A percentile compares a stretch with the other conserved stretches of the same genome.
Evolutionary conservation across 1,140 invertebrate genomes (phyloP).

Genomic region (Drosophila ironensis): DNA sequence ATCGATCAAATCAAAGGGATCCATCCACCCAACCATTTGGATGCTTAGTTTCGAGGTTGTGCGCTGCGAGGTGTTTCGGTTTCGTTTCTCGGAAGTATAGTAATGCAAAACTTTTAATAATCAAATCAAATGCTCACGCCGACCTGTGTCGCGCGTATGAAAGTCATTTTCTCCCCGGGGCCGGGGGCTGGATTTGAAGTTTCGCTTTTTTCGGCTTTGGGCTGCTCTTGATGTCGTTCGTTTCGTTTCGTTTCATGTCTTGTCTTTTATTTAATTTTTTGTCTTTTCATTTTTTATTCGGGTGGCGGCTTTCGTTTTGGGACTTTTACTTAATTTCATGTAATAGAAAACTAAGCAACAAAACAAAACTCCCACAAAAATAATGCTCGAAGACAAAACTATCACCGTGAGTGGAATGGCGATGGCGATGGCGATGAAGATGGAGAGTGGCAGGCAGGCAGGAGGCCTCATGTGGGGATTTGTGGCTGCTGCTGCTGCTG

Average conservation of each 20-base stretch:
- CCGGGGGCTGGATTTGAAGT: conserved; percentile 36
- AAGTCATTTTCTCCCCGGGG: conserved; percentile 54
- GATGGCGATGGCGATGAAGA: conserved; percentile 16
- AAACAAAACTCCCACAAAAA: conserved; percentile 61
- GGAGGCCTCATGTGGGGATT: conserved; percentile 6
- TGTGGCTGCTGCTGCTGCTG: neutral
- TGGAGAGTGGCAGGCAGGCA: conserved; percentile 11
- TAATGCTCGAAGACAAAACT: conserved; percentile 51
- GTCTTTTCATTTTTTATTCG: conserved; percentile 25
- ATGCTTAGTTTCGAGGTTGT: neutral
- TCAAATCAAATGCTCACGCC: conserved; percentile 70
- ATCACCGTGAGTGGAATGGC: conserved; percentile 46
- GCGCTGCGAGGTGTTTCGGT: conserved; percentile 26
- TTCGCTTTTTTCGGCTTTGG: conserved; percentile 36
- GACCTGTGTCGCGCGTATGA: conserved; percentile 46
- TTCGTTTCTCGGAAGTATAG: conserved; percentile 60
- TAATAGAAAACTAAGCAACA: conserved; percentile 56
- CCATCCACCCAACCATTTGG: neutral
- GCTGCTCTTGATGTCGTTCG: conserved; percentile 37
- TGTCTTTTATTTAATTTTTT: conserved; percentile 9
- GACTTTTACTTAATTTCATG: conserved; percentile 75
- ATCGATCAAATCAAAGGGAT: conserved; percentile 27
- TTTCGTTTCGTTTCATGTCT: conserved; percentile 46
- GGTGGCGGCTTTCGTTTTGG: conserved; percentile 62
- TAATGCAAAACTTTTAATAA: conserved; percentile 77